Conservation (phyloP, 2,113 vertebrate species). For the Rhegmatorhina hoffmannsi region DNA sequence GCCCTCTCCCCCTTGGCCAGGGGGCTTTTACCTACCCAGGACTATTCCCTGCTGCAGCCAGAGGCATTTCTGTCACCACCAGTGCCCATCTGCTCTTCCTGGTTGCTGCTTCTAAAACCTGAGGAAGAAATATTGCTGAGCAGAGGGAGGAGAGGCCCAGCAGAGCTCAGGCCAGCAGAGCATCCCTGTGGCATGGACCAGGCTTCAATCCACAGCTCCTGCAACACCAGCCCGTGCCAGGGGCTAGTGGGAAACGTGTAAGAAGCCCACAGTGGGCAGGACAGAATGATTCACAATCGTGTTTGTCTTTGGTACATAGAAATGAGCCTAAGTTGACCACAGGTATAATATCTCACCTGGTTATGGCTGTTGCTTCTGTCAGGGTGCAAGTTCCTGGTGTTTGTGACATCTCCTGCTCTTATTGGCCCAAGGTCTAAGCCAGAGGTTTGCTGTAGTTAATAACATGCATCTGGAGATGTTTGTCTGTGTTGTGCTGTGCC, state of each 20-base stretch:
- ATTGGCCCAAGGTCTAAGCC: background rate
- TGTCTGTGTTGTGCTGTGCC: accelerated
- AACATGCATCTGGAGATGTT: background rate
- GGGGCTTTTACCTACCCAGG: background rate
- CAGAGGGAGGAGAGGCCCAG: background rate
- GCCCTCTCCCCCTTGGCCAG: background rate
- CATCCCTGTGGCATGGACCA: background rate
- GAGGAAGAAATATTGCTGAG: background rate
- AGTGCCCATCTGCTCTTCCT: background rate
- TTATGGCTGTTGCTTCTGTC: background rate
- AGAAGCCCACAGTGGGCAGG: background rate
- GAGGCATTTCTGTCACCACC: background rate
- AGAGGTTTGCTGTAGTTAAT: background rate
- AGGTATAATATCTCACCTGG: background rate
- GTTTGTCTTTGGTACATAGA: background rate
- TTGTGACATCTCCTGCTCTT: background rate
- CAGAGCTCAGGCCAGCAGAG: background rate
- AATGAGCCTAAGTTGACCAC: background rate
- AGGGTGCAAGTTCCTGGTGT: background rate
- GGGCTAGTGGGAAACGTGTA: background rate
- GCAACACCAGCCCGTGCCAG: background rate
- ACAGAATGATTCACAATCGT: background rate
- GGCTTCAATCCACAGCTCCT: background rate
- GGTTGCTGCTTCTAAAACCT: background rate
- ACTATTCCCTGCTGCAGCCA: background rate